Evolutionary conservation across 2,797 vertebrate genomes (phyloP).

Genomic region (Triplophysa yarkandensis): DNA sequence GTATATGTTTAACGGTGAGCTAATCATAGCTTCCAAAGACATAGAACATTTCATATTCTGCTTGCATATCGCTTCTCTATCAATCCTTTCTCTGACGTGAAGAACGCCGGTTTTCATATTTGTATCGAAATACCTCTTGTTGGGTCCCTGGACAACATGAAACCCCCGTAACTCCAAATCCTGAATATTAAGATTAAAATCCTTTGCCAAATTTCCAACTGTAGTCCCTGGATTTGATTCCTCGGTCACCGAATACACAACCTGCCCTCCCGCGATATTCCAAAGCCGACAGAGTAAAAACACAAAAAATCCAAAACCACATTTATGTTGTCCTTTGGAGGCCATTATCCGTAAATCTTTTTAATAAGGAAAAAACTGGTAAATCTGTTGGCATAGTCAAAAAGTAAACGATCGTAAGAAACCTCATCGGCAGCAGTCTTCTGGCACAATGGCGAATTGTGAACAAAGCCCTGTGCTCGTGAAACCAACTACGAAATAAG

Average conservation of each 20-base stretch:
- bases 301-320: constrained; percentile 20
- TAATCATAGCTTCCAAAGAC: constrained; percentile 53
- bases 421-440: not conserved
- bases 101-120: constrained; percentile 57
- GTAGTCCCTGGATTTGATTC: constrained; percentile 73
- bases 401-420: not conserved
- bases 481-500: constrained; percentile 26
- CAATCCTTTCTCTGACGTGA: constrained; percentile 55
- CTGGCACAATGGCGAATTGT: constrained; percentile 40
- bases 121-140: constrained; percentile 60
- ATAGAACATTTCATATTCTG: constrained; percentile 50
- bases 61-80: constrained; percentile 61
- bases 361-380: not conserved
- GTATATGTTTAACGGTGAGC: constrained; percentile 50
- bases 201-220: constrained; percentile 75
- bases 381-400: constrained; percentile 7
- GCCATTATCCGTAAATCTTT: constrained; percentile 25
- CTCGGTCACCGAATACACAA: constrained; percentile 73
- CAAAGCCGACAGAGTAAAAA: constrained; percentile 42
- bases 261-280: constrained; percentile 66
- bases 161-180: constrained; percentile 72
- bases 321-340: not conserved
- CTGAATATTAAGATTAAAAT: constrained; percentile 69
- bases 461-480: constrained; percentile 49
- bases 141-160: constrained; percentile 62